Percentiles rank a stretch among this genome's conserved stretches.
Conservation (phyloP, 2,888 invertebrate species). For the Scaptomyza cyrtandrae region DNA sequence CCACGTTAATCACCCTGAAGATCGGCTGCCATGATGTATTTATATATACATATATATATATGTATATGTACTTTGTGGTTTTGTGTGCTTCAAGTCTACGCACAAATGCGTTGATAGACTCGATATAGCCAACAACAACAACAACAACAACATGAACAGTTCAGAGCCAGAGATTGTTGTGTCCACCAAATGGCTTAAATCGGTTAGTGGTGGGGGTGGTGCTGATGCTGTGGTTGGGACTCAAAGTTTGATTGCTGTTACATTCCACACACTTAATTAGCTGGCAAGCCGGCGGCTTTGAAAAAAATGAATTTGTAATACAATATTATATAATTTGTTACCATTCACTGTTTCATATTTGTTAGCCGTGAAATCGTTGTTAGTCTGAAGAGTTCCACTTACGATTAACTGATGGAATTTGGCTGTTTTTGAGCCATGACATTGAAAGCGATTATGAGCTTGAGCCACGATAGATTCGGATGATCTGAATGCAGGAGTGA, state of each 20-base stretch:
- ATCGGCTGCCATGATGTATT: slow-evolving; percentile 21
- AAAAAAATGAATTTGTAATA: slow-evolving; percentile 10
- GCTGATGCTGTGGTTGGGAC: not conserved
- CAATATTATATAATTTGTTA: slow-evolving; percentile 3
- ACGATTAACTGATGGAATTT: too few species aligned
- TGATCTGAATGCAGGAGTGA: too few species aligned
- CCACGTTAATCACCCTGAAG: slow-evolving; percentile 64
- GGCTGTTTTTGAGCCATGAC: too few species aligned
- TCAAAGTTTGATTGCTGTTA: slow-evolving; percentile 63
- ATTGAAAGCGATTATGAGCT: too few species aligned
- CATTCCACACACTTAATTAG: slow-evolving; percentile 73
- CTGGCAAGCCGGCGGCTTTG: slow-evolving; percentile 20
- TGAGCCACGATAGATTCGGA: too few species aligned
- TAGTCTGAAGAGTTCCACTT: not conserved
- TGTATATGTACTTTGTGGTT: not conserved
- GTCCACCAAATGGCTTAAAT: slow-evolving; percentile 22
- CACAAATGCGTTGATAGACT: slow-evolving; percentile 64
- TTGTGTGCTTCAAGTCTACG: slow-evolving; percentile 36
- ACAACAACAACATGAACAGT: not conserved
- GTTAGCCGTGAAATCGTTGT: not conserved
- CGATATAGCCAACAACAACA: slow-evolving; percentile 18
- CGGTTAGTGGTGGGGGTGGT: not conserved
- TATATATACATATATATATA: slow-evolving; percentile 1
- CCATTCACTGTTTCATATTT: slow-evolving; percentile 5
- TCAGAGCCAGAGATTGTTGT: slow-evolving; percentile 20